phyloP scores from a whole-genome alignment of 2,797 vertebrate genomes.

The Pangasius krempfi region DNA sequence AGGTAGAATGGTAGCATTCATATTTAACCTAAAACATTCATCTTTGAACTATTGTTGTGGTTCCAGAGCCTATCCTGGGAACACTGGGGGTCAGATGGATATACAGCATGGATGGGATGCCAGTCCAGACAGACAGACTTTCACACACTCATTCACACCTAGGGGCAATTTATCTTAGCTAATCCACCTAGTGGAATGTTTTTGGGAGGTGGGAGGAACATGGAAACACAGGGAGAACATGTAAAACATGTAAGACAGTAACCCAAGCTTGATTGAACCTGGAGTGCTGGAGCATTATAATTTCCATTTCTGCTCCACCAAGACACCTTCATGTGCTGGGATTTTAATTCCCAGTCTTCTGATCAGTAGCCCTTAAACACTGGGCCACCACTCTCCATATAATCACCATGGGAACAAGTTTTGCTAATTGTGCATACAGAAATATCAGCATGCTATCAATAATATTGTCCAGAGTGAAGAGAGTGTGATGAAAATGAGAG shows the following conservation, averaged over 20 bases:
- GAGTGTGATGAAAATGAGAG: slow-evolving; percentile 1
- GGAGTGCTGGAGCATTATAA: not conserved
- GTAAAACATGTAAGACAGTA: not conserved
- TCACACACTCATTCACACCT: not conserved
- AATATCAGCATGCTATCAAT: slow-evolving; percentile 28
- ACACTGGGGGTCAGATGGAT: not conserved
- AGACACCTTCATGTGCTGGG: not conserved
- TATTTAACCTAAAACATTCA: not conserved
- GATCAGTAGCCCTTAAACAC: slow-evolving; percentile 1
- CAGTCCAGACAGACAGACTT: not conserved
- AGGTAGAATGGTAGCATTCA: not conserved
- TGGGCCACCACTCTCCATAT: not conserved
- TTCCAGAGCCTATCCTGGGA: not conserved
- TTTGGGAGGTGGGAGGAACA: not conserved
- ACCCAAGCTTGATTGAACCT: not conserved
- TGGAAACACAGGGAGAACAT: too few species aligned
- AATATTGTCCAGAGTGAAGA: slow-evolving; percentile 29
- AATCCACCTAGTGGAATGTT: not conserved
- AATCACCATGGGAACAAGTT: slow-evolving; percentile 47
- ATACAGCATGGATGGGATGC: not conserved
- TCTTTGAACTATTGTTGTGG: not conserved
- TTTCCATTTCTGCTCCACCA: not conserved
- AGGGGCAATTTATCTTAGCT: not conserved
- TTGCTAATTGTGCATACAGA: slow-evolving; percentile 35
- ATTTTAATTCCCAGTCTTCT: not conserved